Conservation (phyloP, 2,888 invertebrate species). For the Callinectes sapidus region DNA sequence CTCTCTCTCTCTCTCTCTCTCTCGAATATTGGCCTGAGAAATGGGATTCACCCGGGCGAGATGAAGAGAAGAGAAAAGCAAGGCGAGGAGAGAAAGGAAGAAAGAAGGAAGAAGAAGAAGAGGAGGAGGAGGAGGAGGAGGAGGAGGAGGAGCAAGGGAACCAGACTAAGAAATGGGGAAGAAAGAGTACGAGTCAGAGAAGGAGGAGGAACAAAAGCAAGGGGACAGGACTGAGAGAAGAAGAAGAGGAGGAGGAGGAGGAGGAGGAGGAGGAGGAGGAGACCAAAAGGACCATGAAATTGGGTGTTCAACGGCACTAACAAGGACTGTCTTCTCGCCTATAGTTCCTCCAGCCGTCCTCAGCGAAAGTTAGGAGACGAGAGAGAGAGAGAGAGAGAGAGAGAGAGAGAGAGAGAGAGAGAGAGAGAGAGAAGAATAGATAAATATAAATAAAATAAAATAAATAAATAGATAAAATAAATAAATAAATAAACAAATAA, state of each 20-base stretch:
- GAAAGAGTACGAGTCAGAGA: background rate
- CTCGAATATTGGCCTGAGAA: slow-evolving; percentile 21
- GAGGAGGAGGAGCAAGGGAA: background rate
- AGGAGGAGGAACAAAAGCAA: background rate
- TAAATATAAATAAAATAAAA: background rate
- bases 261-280: slow-evolving; percentile 34
- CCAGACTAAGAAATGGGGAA: background rate
- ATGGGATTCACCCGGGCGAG: background rate
- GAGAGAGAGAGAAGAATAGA: slow-evolving; percentile 6
- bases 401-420: slow-evolving; percentile 37
- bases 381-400: slow-evolving; percentile 37
- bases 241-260: slow-evolving; percentile 5
- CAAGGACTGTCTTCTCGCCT: slow-evolving; percentile 34
- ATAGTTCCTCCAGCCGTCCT: slow-evolving; percentile 11
- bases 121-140: slow-evolving; percentile 16
- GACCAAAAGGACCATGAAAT: slow-evolving; percentile 27
- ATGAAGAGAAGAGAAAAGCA: slow-evolving; percentile 18
- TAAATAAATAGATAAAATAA: background rate
- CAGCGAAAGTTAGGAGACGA: slow-evolving; percentile 28
- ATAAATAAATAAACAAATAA: too few species aligned
- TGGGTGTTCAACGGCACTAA: slow-evolving; percentile 33
- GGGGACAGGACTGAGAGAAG: background rate
- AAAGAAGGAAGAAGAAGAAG: background rate
- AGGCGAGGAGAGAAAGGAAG: background rate
- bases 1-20: slow-evolving; percentile 31